Percentiles rank a stretch among this genome's conserved stretches.
phyloP scores from a whole-genome alignment of 2,888 invertebrate species.

The Diploptera punctata region DNA sequence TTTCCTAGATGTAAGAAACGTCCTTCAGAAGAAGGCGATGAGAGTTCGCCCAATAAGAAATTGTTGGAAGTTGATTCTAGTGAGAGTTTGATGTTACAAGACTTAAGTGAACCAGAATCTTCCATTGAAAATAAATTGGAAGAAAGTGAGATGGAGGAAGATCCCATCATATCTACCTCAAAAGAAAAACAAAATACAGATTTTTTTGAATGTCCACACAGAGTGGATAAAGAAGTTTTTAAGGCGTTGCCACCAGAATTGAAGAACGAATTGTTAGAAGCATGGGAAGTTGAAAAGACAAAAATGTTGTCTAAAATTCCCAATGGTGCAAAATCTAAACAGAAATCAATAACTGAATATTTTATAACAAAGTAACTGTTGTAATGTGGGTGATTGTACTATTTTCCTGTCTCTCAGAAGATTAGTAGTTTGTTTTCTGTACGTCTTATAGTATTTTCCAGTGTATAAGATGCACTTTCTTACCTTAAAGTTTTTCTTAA shows the following conservation, averaged over 20 bases:
- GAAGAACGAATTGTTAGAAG: slow-evolving; percentile 74
- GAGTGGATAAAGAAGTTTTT: slow-evolving; percentile 72
- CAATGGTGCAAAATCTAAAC: slow-evolving; percentile 10
- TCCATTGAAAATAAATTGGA: not conserved
- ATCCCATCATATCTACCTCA: not conserved
- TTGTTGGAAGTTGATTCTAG: slow-evolving; percentile 70
- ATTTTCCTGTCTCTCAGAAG: too few relatives aligned
- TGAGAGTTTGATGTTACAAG: slow-evolving; percentile 29
- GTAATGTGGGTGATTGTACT: too few relatives aligned
- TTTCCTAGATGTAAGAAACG: slow-evolving; percentile 46
- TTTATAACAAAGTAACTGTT: slow-evolving; percentile 9
- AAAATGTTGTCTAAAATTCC: not conserved
- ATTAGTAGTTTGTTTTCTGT: too few relatives aligned
- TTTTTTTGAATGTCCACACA: slow-evolving; percentile 66
- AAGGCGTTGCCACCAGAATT: slow-evolving; percentile 73
- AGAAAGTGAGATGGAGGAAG: not conserved
- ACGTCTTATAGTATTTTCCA: too few relatives aligned
- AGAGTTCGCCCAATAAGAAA: slow-evolving; percentile 69
- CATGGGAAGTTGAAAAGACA: slow-evolving; percentile 61
- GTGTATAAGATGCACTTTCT: too few relatives aligned
- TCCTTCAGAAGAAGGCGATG: slow-evolving; percentile 42
- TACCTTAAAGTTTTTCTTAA: too few relatives aligned
- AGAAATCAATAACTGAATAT: slow-evolving; percentile 32
- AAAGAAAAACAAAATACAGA: not conserved
- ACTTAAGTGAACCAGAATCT: not conserved